A percentile compares a stretch with the other conserved stretches of the same genome.
Conservation (phyloP, 2,888 invertebrate species). For the Acleris literana region DNA sequence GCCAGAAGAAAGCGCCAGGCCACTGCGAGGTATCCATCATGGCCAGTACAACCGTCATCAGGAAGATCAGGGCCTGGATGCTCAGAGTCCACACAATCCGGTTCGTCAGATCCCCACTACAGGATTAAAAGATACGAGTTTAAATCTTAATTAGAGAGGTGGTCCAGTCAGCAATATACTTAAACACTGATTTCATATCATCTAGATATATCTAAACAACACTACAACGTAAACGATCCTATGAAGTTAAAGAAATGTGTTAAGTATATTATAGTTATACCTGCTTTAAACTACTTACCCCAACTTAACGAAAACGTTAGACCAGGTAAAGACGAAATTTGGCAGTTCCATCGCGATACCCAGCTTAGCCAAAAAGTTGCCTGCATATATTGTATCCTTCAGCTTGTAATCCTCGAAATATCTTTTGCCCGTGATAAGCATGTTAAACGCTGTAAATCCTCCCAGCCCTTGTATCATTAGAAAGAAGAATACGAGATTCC, state of each 20-base stretch:
- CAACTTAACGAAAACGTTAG: constrained; percentile 94
- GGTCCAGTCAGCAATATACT: neutral
- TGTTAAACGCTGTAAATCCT: constrained; percentile 98
- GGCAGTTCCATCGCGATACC: constrained; percentile 97
- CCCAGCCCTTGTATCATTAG: constrained; percentile 97
- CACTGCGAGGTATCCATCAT: constrained; percentile 92
- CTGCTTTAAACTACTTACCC: constrained; percentile 84
- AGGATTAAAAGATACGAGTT: constrained; percentile 44
- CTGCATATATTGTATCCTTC: constrained; percentile 83
- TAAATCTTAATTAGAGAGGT: too few species aligned
- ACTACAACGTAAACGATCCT: too few species aligned
- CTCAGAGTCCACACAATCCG: constrained; percentile 95
- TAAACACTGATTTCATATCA: too few species aligned
- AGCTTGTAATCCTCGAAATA: constrained; percentile 97
- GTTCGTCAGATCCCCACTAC: constrained; percentile 92
- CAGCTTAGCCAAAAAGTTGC: constrained; percentile 92
- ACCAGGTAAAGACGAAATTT: constrained; percentile 96
- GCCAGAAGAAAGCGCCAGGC: constrained; percentile 92
- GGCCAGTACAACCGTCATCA: constrained; percentile 93
- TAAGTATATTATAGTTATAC: too few species aligned
- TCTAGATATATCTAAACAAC: too few species aligned
- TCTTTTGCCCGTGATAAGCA: constrained; percentile 98
- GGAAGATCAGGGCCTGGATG: constrained; percentile 91
- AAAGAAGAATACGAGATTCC: constrained; percentile 92
- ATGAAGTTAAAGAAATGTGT: too few species aligned